Percentiles rank a stretch among this genome's conserved stretches.
Conservation (phyloP, 2,797 vertebrate genomes). For the Novumbra hubbsi region DNA sequence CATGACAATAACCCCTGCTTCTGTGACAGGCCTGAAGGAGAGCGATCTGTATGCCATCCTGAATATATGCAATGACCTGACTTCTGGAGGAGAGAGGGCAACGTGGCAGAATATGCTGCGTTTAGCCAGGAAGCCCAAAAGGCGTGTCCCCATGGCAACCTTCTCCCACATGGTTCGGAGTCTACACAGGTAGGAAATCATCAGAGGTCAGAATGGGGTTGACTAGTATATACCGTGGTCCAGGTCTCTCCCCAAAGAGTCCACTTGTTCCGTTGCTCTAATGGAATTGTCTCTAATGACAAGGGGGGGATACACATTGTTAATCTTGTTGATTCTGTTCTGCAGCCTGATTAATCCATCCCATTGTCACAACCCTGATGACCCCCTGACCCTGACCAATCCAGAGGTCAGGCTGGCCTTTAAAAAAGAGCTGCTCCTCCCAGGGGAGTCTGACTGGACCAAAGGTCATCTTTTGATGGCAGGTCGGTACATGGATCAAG, state of each 20-base stretch:
- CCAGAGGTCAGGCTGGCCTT: conserved; percentile 74
- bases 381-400: conserved; percentile 69
- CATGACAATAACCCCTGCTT: conserved; percentile 2
- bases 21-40: conserved; percentile 76
- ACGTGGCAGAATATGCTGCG: conserved; percentile 70
- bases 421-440: conserved; percentile 70
- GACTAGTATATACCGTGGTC: neutral
- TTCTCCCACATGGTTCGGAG: conserved; percentile 76
- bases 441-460: conserved; percentile 51
- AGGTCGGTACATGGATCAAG: conserved; percentile 70
- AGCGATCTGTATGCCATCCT: conserved; percentile 79
- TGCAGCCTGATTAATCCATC: conserved; percentile 75
- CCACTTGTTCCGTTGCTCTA: neutral
- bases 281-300: neutral
- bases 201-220: neutral
- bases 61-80: conserved; percentile 67
- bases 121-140: conserved; percentile 56
- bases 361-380: conserved; percentile 61
- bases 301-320: neutral
- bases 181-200: conserved; percentile 64
- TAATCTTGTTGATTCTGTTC: neutral
- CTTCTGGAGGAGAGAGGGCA: conserved; percentile 30
- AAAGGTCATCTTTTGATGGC: conserved; percentile 76
- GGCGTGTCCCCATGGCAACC: conserved; percentile 73
- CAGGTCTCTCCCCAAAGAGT: neutral